A percentile compares a stretch with the other conserved stretches of the same genome.
Conservation (phyloP, 2,888 invertebrate species). For the Eucera pruinosa region DNA sequence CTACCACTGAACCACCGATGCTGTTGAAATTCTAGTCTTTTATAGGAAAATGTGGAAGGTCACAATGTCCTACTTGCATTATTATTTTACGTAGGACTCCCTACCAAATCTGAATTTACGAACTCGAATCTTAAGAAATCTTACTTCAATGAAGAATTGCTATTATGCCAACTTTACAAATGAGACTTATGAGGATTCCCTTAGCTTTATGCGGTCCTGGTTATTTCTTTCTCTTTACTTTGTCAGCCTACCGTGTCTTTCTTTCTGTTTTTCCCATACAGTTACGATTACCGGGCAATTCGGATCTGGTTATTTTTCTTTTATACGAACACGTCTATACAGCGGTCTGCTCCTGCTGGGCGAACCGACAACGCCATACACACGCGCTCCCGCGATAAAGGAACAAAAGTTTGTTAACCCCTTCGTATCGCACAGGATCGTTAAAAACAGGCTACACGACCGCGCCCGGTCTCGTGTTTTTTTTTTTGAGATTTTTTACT, state of each 20-base stretch:
- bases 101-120: no score
- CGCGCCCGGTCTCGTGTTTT: not conserved
- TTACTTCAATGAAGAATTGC: no score
- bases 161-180: no score
- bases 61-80: not conserved
- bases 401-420: slow-evolving; percentile 49
- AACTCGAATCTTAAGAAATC: no score
- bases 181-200: not conserved
- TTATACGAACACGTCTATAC: slow-evolving; percentile 30
- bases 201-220: not conserved
- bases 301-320: slow-evolving; percentile 26
- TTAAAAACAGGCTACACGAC: slow-evolving; percentile 30
- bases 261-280: slow-evolving; percentile 3
- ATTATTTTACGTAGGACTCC: not conserved
- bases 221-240: slow-evolving; percentile 4
- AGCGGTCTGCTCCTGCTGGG: slow-evolving; percentile 12
- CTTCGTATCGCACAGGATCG: slow-evolving; percentile 36
- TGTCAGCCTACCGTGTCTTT: not conserved
- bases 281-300: slow-evolving; percentile 23
- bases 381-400: slow-evolving; percentile 29
- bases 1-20: slow-evolving; percentile 81
- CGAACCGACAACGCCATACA: slow-evolving; percentile 10
- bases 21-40: not conserved
- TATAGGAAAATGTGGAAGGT: fast-evolving
- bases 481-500: slow-evolving; percentile 17